These are phyloP conservation scores for Oreochromis grahami DNA, from an alignment of 2,797 vertebrate genomes.

Conservation along the genomic window DNA sequence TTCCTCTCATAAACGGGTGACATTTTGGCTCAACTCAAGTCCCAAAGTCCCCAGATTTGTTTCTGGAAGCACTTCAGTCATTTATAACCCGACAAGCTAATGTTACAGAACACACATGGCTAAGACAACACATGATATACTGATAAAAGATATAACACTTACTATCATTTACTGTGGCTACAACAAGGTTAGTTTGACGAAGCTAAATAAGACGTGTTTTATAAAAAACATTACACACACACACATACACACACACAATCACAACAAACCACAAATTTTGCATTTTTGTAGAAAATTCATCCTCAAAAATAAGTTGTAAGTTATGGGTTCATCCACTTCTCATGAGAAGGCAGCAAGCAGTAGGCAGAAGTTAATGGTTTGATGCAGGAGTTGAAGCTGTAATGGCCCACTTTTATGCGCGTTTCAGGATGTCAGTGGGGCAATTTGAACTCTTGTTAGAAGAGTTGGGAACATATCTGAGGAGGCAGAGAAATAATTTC, in stretches of 20 bases:
- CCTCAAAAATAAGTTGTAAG: too few species aligned
- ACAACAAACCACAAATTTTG: too few species aligned
- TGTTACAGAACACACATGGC: constrained; percentile 29
- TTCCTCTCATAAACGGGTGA: too few species aligned
- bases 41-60: background rate
- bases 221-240: too few species aligned
- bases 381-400: background rate
- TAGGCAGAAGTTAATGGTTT: too few species aligned
- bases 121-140: constrained; percentile 28
- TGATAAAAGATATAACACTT: constrained; percentile 24
- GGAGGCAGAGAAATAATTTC: background rate
- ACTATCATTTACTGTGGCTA: background rate
- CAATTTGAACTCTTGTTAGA: background rate
- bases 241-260: too few species aligned
- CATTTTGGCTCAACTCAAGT: too few species aligned
- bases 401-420: background rate
- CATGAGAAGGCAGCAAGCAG: too few species aligned
- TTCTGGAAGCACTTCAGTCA: background rate
- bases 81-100: constrained; percentile 28
- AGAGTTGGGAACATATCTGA: background rate
- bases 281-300: too few species aligned
- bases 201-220: too few species aligned
- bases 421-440: background rate
- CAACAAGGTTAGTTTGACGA: background rate
- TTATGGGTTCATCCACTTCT: too few species aligned